Conservation (phyloP, 2,113 vertebrate species). For the mouse (Mus musculus) region GRCm39 chrX:20817501-20818000, state of each 20-base stretch:
- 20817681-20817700: background rate
- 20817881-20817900: background rate
- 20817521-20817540: background rate
- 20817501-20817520: conserved; percentile 20
- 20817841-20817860: background rate
- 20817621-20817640: conserved; percentile 9
- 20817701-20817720: conserved; percentile 41
- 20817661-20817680: conserved; percentile 31
- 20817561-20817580: background rate
- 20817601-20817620: background rate
- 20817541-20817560: background rate
- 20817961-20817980: conserved; percentile 29
- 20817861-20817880: background rate
- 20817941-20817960: background rate
- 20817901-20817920: background rate
- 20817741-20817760: background rate
- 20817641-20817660: background rate
- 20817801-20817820: background rate
- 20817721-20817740: background rate
- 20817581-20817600: background rate
- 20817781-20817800: background rate
- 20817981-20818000: conserved; percentile 36
- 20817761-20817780: background rate
- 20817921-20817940: conserved; percentile 34
- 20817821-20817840: too few relatives aligned